Evolutionary conservation across 2,888 invertebrate species (phyloP).

Genomic region (Xanthia icteritia): DNA sequence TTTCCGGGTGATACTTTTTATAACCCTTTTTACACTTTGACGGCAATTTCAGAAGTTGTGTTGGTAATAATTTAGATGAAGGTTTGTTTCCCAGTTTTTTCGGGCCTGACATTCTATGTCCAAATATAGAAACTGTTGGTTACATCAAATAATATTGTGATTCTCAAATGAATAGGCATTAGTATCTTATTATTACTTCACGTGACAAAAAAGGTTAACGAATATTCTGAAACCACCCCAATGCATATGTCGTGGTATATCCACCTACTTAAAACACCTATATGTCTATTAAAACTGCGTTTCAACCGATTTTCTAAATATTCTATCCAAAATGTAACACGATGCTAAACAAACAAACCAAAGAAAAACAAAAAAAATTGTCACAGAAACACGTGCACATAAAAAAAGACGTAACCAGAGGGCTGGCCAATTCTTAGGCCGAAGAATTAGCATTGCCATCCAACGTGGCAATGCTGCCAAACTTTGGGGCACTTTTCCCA

Average conservation of each 20-base stretch:
- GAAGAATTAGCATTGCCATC: no score
- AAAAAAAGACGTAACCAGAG: background rate
- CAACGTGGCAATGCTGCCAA: no score
- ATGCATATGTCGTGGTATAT: background rate
- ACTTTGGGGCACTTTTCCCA: no score
- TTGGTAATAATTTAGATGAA: background rate
- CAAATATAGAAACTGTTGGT: background rate
- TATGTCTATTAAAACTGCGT: background rate
- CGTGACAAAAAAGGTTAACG: background rate
- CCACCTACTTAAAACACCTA: background rate
- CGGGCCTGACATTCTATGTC: no score
- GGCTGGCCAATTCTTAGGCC: no score
- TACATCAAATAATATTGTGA: background rate
- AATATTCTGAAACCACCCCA: background rate
- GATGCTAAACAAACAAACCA: background rate
- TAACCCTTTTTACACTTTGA: background rate
- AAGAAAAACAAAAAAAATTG: background rate
- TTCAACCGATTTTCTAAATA: background rate
- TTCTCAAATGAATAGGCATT: background rate
- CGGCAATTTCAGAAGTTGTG: background rate
- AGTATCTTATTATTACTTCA: background rate
- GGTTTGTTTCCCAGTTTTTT: background rate
- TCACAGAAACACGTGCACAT: background rate
- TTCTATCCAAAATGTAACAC: background rate
- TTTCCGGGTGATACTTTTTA: background rate